Evolutionary conservation across 1,140 invertebrate genomes (phyloP), one percentile per base, ranked within the genome.

Genomic region (Neomicropteryx cornuta): DNA sequence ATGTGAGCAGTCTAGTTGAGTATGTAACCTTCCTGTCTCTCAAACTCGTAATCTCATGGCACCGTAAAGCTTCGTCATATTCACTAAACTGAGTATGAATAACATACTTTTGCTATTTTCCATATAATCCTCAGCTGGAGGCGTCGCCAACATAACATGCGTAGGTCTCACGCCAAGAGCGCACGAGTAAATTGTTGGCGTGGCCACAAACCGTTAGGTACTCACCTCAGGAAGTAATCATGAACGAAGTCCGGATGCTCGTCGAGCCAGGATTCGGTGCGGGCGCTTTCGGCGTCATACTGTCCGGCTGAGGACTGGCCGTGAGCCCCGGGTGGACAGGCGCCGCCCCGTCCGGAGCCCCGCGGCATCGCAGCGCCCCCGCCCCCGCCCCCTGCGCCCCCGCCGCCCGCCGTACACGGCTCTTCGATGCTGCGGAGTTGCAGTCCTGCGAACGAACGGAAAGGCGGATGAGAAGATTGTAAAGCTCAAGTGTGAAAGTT

Each of bases 221-320:
- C 53, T 58, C 51, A 90, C 85, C 87, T 86, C 50, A 93, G 75
- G 60, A 96, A 93, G 67, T 96, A 97, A 59, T 94, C 87, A 53
- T 91, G 83, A 38, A 89, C 81, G 62, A 96, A 97, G 57, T 92
- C 87, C 39, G 87, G 89, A 67, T 97, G 90, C 57, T 95, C 90
- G 66, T 97, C 92, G 33, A 97, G 76, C 92, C 92, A 97, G 42
- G 87, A 76, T 62, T 92, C 87, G 62, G 90, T 87, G 28, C 79
- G 74, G 10, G 85, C 82, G 58, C 83, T 87, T 58, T 90, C 84
- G 21, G 82, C 76, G 62, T 89, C 83, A 60, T 87, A 87, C 54
- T 70, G 66, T 60, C 68, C 56, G 55, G 68, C 48, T 62, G 65
- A 53, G 68, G 70, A 53, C 68, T 58, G 51, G 50, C 53, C 58